phyloP scores from a whole-genome alignment of 2,797 vertebrate species.

The Spizella passerina region DNA sequence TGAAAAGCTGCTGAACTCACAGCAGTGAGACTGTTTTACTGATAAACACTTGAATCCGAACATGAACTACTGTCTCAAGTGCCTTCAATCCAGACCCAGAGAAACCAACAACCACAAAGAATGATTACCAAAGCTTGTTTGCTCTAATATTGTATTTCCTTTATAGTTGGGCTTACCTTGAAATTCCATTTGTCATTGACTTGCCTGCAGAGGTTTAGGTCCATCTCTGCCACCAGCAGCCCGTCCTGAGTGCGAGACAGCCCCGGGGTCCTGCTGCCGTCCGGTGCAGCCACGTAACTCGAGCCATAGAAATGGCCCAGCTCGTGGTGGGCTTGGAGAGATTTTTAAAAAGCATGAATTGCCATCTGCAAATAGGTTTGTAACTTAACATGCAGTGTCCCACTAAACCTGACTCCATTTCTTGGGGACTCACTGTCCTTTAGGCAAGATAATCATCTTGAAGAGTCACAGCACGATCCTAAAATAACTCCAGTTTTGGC shows the following conservation, averaged over 20 bases:
- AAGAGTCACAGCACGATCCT: not conserved
- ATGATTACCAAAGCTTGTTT: not conserved
- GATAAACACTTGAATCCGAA: not conserved
- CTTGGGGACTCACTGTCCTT: not conserved
- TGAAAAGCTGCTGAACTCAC: no score
- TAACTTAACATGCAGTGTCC: not conserved
- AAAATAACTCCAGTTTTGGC: not conserved
- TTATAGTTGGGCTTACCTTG: slow-evolving; percentile 79
- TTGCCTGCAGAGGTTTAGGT: slow-evolving; percentile 95
- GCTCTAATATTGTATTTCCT: not conserved
- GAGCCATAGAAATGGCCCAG: slow-evolving; percentile 97
- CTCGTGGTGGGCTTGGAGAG: slow-evolving; percentile 86
- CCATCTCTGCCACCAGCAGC: slow-evolving; percentile 88
- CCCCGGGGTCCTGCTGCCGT: slow-evolving; percentile 90
- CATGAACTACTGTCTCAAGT: not conserved
- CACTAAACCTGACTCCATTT: not conserved
- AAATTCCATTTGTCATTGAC: slow-evolving; percentile 92
- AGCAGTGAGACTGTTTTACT: no score
- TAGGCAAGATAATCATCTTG: not conserved
- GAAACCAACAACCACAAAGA: not conserved
- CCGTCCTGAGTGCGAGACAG: slow-evolving; percentile 89
- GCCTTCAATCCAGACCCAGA: not conserved
- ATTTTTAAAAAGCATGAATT: not conserved
- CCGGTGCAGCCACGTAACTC: slow-evolving; percentile 91
- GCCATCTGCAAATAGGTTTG: not conserved